phyloP scores from a whole-genome alignment of 2,113 vertebrate species.

The Python bivittatus region DNA sequence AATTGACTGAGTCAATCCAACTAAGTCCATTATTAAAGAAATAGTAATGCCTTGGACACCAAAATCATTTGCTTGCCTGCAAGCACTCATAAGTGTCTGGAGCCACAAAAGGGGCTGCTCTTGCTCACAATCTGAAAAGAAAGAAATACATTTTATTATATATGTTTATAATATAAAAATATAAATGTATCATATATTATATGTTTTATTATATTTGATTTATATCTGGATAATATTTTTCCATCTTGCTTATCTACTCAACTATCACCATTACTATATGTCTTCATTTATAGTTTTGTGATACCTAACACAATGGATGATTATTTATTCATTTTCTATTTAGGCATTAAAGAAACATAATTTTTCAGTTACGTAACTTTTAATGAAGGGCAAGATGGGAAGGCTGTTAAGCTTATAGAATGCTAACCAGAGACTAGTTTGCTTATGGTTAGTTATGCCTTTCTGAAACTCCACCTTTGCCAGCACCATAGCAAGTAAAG shows the following conservation, averaged over 20 bases:
- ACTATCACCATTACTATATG: background rate
- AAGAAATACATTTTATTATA: conserved; percentile 20
- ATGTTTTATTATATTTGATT: background rate
- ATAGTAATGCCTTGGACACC: conserved; percentile 87
- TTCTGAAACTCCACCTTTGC: background rate
- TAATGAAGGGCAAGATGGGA: background rate
- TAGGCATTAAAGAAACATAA: background rate
- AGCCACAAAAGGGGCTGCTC: conserved; percentile 88
- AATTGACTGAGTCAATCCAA: conserved; percentile 92
- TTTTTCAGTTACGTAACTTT: background rate
- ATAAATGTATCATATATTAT: background rate
- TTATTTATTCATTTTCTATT: background rate
- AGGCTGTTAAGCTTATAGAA: background rate
- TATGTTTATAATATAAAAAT: background rate
- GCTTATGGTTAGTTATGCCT: background rate
- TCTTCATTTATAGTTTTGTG: background rate
- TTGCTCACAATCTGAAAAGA: conserved; percentile 83
- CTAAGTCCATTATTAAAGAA: conserved; percentile 96
- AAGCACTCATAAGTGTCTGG: conserved; percentile 92
- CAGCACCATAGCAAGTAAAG: background rate
- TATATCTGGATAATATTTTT: background rate
- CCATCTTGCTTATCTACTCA: background rate
- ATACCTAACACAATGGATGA: background rate
- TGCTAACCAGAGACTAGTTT: background rate
- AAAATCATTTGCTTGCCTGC: conserved; percentile 86